Evolutionary conservation across 2,113 vertebrate genomes (phyloP).

Genomic region (Phalacrocorax brasilianus): DNA sequence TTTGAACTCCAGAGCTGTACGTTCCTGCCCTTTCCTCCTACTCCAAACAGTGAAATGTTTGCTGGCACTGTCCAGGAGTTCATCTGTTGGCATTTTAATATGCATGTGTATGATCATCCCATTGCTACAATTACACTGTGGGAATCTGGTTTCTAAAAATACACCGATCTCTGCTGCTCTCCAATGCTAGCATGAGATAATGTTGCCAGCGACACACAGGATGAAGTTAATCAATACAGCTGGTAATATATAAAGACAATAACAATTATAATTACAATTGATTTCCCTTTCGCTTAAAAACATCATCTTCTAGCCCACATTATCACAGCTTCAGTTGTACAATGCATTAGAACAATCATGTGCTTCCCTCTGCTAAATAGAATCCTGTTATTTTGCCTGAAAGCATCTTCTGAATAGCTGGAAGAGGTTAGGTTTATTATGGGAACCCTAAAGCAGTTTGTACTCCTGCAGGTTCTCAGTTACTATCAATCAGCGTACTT

Average conservation of each 20-base stretch:
- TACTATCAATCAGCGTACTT: not conserved
- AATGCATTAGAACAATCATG: not conserved
- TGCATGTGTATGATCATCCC: not conserved
- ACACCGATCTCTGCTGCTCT: not conserved
- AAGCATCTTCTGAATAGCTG: not conserved
- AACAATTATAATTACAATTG: not conserved
- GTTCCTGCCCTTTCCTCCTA: not conserved
- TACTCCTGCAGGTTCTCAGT: not conserved
- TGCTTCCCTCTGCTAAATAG: not conserved
- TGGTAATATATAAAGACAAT: not conserved
- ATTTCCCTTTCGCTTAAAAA: not conserved
- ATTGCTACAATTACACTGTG: not conserved
- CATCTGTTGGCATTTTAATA: constrained; percentile 26
- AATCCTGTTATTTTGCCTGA: not conserved
- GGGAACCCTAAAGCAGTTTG: not conserved
- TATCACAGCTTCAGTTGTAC: not conserved
- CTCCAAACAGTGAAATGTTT: not conserved
- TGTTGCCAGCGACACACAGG: not conserved
- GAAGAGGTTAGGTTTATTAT: not conserved
- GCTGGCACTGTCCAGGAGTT: constrained; percentile 12
- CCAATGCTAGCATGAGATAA: not conserved
- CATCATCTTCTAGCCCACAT: not conserved
- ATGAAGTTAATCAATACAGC: constrained; percentile 28
- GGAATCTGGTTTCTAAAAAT: constrained; percentile 54
- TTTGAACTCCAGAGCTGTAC: not conserved